Evolutionary conservation across 2,888 invertebrate genomes (phyloP).

Genomic region (Apotomis capreana): DNA sequence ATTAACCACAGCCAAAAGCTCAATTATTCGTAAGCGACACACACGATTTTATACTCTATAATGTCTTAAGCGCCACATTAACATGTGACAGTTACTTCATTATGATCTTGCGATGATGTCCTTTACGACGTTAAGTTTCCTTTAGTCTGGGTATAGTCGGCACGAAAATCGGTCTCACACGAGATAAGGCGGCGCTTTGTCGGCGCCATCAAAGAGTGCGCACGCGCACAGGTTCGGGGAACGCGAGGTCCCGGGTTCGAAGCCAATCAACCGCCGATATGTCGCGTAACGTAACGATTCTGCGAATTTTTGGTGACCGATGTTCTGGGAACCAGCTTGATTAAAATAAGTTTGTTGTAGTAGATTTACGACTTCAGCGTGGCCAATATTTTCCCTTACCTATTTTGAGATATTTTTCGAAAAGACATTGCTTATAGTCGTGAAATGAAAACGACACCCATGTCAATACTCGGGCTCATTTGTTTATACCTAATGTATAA

Average conservation of each 20-base stretch:
- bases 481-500: too few relatives aligned
- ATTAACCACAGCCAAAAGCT: constrained; percentile 58
- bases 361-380: too few relatives aligned
- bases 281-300: constrained; percentile 57
- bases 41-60: too few relatives aligned
- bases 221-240: constrained; percentile 73
- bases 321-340: constrained; percentile 5
- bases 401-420: too few relatives aligned
- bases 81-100: too few relatives aligned
- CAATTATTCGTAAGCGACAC: too few relatives aligned
- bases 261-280: constrained; percentile 73
- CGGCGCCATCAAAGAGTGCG: constrained; percentile 69
- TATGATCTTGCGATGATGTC: too few relatives aligned
- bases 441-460: too few relatives aligned
- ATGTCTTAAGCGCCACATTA: too few relatives aligned
- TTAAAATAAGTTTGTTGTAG: background rate
- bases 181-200: constrained; percentile 80
- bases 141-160: constrained; percentile 67
- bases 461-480: too few relatives aligned
- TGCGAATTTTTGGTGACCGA: constrained; percentile 51
- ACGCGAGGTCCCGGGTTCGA: constrained; percentile 71
- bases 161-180: constrained; percentile 73
- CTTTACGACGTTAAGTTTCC: constrained; percentile 54
- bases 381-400: too few relatives aligned
- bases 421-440: too few relatives aligned